Evolutionary conservation across 2,888 invertebrate genomes (phyloP), one percentile per base, ranked within the genome.

Genomic region (Caenorhabditis sp.): DNA sequence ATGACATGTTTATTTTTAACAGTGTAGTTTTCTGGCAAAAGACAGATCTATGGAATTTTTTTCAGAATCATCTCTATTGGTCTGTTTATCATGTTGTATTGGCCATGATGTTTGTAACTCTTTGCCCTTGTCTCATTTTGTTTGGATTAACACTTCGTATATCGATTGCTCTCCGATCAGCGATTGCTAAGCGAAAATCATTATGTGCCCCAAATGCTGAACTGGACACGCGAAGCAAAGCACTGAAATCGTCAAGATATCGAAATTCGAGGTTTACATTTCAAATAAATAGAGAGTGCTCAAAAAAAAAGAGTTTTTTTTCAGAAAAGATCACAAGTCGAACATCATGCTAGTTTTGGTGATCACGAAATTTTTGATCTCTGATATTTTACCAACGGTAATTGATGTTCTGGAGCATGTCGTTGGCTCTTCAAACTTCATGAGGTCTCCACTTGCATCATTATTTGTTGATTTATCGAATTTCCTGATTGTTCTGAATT

Each of bases 341-440:
- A 86, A 86, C 66, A 80, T 86, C 36, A 84, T 86, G 83, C 67
- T 86, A 43, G 83, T 86, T 8, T 67, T 86, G 53, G 82, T 86
- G 12, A 86, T 86, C 43, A 82, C 84, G 43, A 86, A 86, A 65
- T 86, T 86, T 58, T 62, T 86, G 57, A 67, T 84, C 51, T 85
- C 86, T 31, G 84, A 86, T 70, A 81, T 86, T 17, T 68, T 86
- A 27, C 86, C 86, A n/a, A 85, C 86, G n/a, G 83, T 86, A 24
- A 81, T 81, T 69, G 86, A 86, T 68, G 84, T 86, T 8, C 53
- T 84, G n/a, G 86, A 86, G 68, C 84, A 86, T 59, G 84, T 85
- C 61, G 84, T 86, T 26, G 86, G 86, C 10, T 76, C 81, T 50
- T 64, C 81, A 8, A 81, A 78, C 12, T 86, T 86, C 69, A 83